Evolutionary conservation across 2,888 invertebrate genomes (phyloP), one percentile per base, ranked within the genome.

Genomic region (Serripes groenlandicus): DNA sequence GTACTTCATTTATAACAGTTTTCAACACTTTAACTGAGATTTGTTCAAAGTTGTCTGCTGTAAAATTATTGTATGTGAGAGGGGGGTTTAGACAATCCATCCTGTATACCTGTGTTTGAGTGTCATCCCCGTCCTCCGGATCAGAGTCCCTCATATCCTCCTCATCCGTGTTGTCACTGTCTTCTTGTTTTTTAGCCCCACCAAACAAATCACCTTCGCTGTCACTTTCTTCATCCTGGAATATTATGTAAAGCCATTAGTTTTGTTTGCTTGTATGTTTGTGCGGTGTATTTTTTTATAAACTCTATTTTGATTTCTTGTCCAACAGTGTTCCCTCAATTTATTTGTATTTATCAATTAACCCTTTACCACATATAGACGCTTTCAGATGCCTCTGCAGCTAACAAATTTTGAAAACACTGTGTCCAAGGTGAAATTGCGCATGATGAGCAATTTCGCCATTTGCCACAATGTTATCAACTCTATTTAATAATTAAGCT

Each of bases 121-220:
- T 42, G 42, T 15, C 15, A 11, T 42, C 42, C 7, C 7, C 7
- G 15, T 42, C 42, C 7, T 42, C 15, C 9, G 7, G 42, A 42
- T 15, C 7, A 42, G 15, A 42, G 42, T 80, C 84, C 34, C 81
- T 75, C 11, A 87, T 83, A n/a, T 88, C 84, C 28, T 79, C 81
- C 11, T 86, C 88, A 15, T 81, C 81, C 35, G 78, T 76, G 11
- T 82, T 77, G 15, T 72, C 73, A n/a, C 66, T 73, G 11, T 77
- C 81, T 34, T 68, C 73, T 11, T 74, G 69, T 9, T 87, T 86
- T 26, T 84, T 84, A 52, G 81, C 78, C 23, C 81, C 75, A 37
- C 73, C 69, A 78, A 90, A 91, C 85, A 90, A 60, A 62, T 89
- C 89, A 5, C 86, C 91, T 18, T 85, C 90, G 78, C 87, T 88